Evolutionary conservation across 2,888 invertebrate genomes (phyloP), one percentile per base, ranked within the genome.

Genomic region (Phalangium opilio): DNA sequence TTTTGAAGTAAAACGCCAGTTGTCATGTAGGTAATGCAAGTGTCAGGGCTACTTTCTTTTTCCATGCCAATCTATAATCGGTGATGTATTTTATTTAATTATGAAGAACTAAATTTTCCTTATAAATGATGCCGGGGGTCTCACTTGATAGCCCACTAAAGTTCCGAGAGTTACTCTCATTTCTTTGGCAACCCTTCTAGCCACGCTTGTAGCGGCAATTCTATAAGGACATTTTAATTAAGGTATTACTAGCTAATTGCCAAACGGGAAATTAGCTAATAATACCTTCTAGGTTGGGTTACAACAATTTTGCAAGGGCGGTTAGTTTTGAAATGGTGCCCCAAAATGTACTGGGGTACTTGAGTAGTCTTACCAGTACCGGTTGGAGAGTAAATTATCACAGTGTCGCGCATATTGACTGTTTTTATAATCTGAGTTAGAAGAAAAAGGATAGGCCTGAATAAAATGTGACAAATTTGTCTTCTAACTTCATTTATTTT

Each of bases 321-420:
- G 19, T 73, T 72, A 20, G 73, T 71, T 41, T 73, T 17, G 46
- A 73, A 76, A 54, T 75, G 76, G 56, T 81, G 74, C 57, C 93
- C 86, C n/a, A 93, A 67, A 54, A 95, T 85, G 69, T 80, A 90
- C 64, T 93, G 93, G 0, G 93, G 90, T 1, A 87, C 83, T 67
- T 85, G 73, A 0, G 74, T 74, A 15, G 73, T 72, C 60, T 75
- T 75, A 8, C 96, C 96, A 64, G 91, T 91, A 1, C 96, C 96
- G 0, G 96, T 95, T 1, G 81, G 80, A 1, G 95, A 95, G 67
- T 89, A 81, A 40, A 98, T 77, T 11, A 96, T 75, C 1, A 83
- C 75, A 0, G 90, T 83, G 45, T 77, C 75, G 62, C 78, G 79
- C 1, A 73, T 70, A 15, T 73, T 69, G 10, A 93, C 75, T 43